Percentiles rank a stretch among this genome's conserved stretches.
Evolutionary conservation across 23 tunicate species (phyloP).

Genomic region (Halocynthia roretzi): DNA sequence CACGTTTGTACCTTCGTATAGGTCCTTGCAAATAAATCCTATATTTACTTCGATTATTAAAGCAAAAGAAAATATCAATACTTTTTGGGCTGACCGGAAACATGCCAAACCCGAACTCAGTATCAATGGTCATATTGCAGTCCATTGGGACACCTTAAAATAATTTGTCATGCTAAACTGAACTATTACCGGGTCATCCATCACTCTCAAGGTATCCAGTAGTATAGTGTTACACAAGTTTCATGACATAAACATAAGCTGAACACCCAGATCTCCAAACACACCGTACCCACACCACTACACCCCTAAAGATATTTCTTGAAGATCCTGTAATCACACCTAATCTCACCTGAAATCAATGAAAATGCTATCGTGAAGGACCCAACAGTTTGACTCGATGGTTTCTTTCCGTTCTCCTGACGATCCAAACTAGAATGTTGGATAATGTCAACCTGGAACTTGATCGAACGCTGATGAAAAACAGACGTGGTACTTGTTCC

Average conservation of each 20-base stretch:
- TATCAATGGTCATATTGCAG: too few relatives aligned
- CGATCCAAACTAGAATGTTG: constrained; percentile 7
- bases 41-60: too few relatives aligned
- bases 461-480: constrained; percentile 58
- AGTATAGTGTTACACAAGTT: too few relatives aligned
- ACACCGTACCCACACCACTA: background rate
- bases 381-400: constrained; percentile 16
- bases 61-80: too few relatives aligned
- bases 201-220: too few relatives aligned
- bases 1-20: constrained; percentile 66
- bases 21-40: constrained; percentile 26
- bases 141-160: too few relatives aligned
- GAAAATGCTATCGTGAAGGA: constrained; percentile 60
- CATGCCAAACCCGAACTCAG: too few relatives aligned
- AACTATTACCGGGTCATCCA: too few relatives aligned
- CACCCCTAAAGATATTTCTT: background rate
- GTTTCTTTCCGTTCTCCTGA: background rate
- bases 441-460: constrained; percentile 66
- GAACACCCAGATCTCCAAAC: background rate
- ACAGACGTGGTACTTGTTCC: constrained; percentile 29
- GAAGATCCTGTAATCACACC: background rate
- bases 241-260: too few relatives aligned
- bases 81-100: too few relatives aligned
- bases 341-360: constrained; percentile 68
- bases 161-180: too few relatives aligned